Evolutionary conservation across 2,113 vertebrate genomes (phyloP), one percentile per base, ranked within the genome.

Genomic region (Hyperopisus bebe): DNA sequence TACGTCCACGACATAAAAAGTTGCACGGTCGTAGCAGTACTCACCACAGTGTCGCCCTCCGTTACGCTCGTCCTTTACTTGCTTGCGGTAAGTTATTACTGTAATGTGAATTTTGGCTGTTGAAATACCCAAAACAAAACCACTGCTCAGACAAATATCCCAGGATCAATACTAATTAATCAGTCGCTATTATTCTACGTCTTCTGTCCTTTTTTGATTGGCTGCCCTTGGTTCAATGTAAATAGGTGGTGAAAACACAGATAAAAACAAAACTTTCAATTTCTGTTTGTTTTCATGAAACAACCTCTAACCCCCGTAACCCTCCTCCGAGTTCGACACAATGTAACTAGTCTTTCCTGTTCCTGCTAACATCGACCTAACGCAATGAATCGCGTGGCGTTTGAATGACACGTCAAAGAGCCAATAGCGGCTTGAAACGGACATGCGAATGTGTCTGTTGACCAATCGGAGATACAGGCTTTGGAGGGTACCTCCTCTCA

Each of bases 341-440:
- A 91, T 89, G 90, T 83, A 92, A 93, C 94, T 94, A 91, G 87
- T 86, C 92, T 91, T 92, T 92, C 90, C 93, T 93, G 89, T 91
- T 91, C 80, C 89, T 91, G 55, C 88, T 93, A 92, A 86, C 90
- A 92, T 44, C 87, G 92, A 92, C 91, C 90, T 92, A 17, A 83
- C 31, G 50, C 82, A 35, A 94, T 92, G 91, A 89, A 90, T 90
- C 24, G 85, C 17, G 90, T 89, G 89, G 88, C 5, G 1, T 44
- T n/a, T 88, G 90, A 95, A 1, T 88, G 91, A 93, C 93, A 85
- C 58, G 7, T n/a, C 3, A 1, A 7, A 0, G 0, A 85, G n/a
- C 95, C 94, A 94, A 94, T 94, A 90, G 89, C 0, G 27, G 31
- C 58, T 1, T 6, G 24, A 3, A 1, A 62, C 42, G 44, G 5